A percentile compares a stretch with the other conserved stretches of the same genome.
Evolutionary conservation across 2,797 vertebrate genomes (phyloP).

Genomic region (Lagocephalus sceleratus): DNA sequence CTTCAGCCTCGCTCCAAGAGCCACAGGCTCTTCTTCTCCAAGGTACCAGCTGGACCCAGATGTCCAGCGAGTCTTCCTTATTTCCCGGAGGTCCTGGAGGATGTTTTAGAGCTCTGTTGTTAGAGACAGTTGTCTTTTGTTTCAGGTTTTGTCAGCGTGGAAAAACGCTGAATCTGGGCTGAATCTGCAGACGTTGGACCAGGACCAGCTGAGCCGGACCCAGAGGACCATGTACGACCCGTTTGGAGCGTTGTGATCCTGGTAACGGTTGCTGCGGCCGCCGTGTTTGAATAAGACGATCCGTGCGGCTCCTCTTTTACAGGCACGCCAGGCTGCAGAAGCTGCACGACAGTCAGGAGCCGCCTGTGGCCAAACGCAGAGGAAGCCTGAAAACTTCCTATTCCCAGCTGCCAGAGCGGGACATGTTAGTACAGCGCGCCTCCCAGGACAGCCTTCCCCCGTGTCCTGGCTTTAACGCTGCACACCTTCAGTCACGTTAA

Average conservation of each 20-base stretch:
- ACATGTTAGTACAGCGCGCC: slow-evolving; percentile 75
- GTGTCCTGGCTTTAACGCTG: no score
- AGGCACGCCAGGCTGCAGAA: slow-evolving; percentile 85
- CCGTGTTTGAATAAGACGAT: no score
- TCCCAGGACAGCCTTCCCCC: background rate
- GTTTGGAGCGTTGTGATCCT: no score
- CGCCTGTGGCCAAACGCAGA: slow-evolving; percentile 77
- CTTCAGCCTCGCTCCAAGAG: slow-evolving; percentile 87
- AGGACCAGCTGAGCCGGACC: slow-evolving; percentile 80
- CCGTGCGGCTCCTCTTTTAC: background rate
- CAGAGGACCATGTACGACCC: slow-evolving; percentile 84
- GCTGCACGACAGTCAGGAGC: slow-evolving; percentile 77
- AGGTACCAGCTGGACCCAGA: no score
- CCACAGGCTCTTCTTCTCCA: slow-evolving; percentile 85
- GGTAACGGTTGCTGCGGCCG: no score
- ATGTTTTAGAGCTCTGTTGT: background rate
- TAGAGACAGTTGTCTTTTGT: no score
- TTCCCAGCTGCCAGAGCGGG: slow-evolving; percentile 81
- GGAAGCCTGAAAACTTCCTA: slow-evolving; percentile 78
- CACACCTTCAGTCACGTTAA: no score
- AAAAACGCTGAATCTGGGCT: slow-evolving; percentile 77
- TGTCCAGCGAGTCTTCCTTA: no score
- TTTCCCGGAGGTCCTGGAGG: background rate
- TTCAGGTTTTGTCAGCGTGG: slow-evolving; percentile 89
- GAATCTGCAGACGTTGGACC: slow-evolving; percentile 78